Evolutionary conservation across 2,888 invertebrate genomes (phyloP), one percentile per base, ranked within the genome.

Genomic region (Cataglyphis rosenhaueri): DNA sequence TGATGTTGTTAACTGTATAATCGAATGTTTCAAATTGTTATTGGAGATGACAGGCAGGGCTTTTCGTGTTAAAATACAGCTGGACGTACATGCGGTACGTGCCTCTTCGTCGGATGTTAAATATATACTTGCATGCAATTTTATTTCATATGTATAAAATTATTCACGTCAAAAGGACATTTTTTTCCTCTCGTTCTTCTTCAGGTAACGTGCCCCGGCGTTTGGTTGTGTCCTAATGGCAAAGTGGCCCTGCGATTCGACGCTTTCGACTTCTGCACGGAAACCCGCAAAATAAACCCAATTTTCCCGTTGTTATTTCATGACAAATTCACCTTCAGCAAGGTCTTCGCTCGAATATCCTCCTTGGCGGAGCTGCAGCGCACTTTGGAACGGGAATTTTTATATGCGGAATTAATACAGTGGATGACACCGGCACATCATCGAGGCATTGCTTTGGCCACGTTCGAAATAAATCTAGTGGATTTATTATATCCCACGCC

Each of bases 161-260:
- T 8, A 32, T 62, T 64, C 12, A 44, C 0, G 6, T 44, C n/a
- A 41, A 44, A 44, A 6, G 12, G 10, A 29, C 12, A 21, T 15
- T 86, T 94, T 94, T 10, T 89, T 5, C 18, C 1, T 18, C 6
- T 18, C 15, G 1, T 8, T 0, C 1, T 8, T 8, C 21, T 6
- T 2, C 8, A 97, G 97, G 96, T 98, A 41, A 96, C 97, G 81
- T 98, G 98, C 93, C 98, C 98, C n/a, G 98, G 98, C 48, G 97
- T 98, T 18, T 98, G 97, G 97, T 95, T 98, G 44, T 97, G 97
- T 91, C 96, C 97, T 85, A 97, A 97, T 94, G 97, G 98, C n/a
- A 96, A 96, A 91, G 96, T 97, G 10, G 97, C 97, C 9, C 95
- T 98, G 38, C 96, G 96, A 85, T 95, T 98, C 55, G 96, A 96